These are phyloP conservation scores for Agrotis exclamationis DNA, from an alignment of 2,888 invertebrate genomes.

Conservation along the genomic window DNA sequence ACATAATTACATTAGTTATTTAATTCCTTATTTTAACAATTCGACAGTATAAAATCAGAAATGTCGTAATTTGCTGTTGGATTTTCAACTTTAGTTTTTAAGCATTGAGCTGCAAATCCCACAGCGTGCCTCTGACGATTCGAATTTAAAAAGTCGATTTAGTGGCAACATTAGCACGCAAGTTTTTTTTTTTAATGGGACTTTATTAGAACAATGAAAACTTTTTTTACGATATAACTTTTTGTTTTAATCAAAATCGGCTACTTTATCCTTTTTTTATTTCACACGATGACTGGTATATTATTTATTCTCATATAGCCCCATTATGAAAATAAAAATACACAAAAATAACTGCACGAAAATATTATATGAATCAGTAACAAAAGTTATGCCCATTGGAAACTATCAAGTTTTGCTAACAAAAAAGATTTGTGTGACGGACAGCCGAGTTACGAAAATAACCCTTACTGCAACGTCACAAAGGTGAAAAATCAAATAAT, in stretches of 20 bases:
- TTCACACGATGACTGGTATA: neutral
- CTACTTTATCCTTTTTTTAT: neutral
- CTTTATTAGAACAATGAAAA: neutral
- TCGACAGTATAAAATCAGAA: neutral
- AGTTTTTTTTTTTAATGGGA: slow-evolving; percentile 4
- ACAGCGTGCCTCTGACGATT: neutral
- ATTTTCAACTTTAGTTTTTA: neutral
- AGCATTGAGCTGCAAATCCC: neutral
- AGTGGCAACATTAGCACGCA: slow-evolving; percentile 38
- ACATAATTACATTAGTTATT: slow-evolving; percentile 44
- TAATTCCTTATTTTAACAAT: slow-evolving; percentile 49
- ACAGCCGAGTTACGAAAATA: slow-evolving; percentile 5
- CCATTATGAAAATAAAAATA: slow-evolving; percentile 3
- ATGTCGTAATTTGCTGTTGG: neutral
- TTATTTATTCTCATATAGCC: neutral
- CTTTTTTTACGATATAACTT: neutral
- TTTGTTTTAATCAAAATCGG: neutral
- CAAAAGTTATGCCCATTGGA: neutral
- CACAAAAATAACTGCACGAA: neutral
- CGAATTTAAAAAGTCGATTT: neutral
- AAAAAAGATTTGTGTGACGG: neutral
- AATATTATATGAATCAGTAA: neutral
- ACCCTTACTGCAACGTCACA: neutral
- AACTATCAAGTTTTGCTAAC: no score
- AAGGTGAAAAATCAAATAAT: neutral